phyloP scores from a whole-genome alignment of 2,113 vertebrate species.

The Pelusios castaneus region DNA sequence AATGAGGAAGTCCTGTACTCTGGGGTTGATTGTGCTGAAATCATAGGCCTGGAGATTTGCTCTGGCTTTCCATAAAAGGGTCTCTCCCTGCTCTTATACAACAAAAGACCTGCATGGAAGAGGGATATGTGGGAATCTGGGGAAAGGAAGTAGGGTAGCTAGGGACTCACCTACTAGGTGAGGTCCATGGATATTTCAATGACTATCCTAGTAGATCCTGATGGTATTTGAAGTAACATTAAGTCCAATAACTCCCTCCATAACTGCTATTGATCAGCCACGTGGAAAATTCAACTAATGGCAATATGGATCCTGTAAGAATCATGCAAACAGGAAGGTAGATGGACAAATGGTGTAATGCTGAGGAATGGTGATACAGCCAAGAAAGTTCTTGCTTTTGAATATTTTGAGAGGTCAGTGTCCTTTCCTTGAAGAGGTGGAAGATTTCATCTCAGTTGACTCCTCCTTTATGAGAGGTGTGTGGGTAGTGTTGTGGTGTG shows the following conservation, averaged over 20 bases:
- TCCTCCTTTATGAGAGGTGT: background rate
- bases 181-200: background rate
- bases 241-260: background rate
- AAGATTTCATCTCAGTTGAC: background rate
- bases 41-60: background rate
- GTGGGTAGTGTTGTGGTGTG: no score
- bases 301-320: background rate
- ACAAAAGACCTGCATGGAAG: background rate
- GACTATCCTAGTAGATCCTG: background rate
- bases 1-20: background rate
- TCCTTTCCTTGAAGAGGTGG: background rate
- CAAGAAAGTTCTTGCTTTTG: background rate
- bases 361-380: background rate
- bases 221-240: background rate
- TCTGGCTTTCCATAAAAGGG: background rate
- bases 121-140: background rate
- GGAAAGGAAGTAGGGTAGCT: background rate
- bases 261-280: background rate
- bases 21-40: background rate
- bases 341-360: background rate
- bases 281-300: background rate
- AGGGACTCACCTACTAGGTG: background rate
- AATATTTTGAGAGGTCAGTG: background rate
- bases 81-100: background rate
- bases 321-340: background rate